Base-by-base conservation (phyloP, 2,797 vertebrate species). In the Acanthurus tractus region DNA sequence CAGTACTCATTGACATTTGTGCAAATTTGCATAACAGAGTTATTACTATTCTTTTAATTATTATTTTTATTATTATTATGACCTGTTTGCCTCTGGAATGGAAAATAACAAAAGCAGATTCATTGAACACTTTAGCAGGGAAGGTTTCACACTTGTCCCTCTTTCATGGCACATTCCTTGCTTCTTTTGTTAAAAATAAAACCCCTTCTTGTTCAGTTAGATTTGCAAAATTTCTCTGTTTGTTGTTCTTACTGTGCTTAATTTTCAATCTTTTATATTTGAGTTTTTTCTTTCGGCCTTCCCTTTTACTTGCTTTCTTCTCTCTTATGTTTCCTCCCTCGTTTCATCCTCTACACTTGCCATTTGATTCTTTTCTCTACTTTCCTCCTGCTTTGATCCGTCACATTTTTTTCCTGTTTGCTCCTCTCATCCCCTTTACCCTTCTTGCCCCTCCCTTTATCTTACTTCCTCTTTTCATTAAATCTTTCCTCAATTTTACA, bases 61-160 rank as follows among this genome's bases (percentile, higher is more conserved):
- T 40, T 12, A 40, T 9, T 40, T 11, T 10, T 8, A 40, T 40
- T 40, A 29, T 29, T 29, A 29, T 29, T 29, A 29, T 58, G 11
- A 11, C 18, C 6, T 55, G 61, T 54, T 65, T 54, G 56, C 48
- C 3, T 17, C 66, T 34, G 13, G 23, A 13, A 44, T 57, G 45
- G 40, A 72, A 66, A 82, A 73, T 38, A 29, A 17, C 2, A 13
- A 46, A 67, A 3, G 25, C 49, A 38, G 7, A 46, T 36, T 53
- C 29, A 25, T 22, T 22, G 7, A 66, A 38, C 0, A 46, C 52
- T 65, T 49, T 6, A 64, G 23, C 25, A n/a, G 25, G 11, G n/a
- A 22, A 2, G 23, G 38, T 61, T n/a, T 58, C 2, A 11, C 13
- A 8, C 6, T 36, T 44, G 12, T 61, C 4, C 23, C 8, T 13